These are phyloP conservation scores for Oceanodroma tethys DNA, from an alignment of 2,113 vertebrate species.

Conservation along the genomic window DNA sequence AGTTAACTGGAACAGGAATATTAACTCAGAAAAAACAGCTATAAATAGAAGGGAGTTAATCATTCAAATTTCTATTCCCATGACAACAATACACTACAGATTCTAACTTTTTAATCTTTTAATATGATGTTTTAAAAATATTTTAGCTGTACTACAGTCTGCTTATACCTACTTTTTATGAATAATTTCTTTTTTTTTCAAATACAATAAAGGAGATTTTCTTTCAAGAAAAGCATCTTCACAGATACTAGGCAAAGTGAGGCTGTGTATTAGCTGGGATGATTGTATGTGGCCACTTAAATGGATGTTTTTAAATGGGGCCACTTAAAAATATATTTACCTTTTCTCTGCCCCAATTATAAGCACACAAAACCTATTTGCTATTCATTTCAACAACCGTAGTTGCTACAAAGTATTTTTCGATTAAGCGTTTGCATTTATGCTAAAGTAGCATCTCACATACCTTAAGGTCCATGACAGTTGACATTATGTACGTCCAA, in stretches of 20 bases:
- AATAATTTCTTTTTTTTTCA: neutral
- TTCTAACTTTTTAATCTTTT: neutral
- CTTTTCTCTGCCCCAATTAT: neutral
- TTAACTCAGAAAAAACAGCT: neutral
- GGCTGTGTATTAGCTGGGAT: neutral
- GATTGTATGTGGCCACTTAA: neutral
- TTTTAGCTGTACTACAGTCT: neutral
- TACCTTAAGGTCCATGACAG: neutral
- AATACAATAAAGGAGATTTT: neutral
- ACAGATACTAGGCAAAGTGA: rapidly evolving
- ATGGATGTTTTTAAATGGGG: neutral
- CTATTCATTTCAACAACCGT: neutral
- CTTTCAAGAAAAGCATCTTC: neutral
- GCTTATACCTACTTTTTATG: neutral
- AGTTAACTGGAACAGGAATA: neutral
- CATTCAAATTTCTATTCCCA: neutral
- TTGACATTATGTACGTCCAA: neutral
- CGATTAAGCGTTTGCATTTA: neutral
- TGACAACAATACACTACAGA: neutral
- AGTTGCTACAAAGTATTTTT: neutral
- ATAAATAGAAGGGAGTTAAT: constrained; percentile 44
- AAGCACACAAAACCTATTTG: neutral
- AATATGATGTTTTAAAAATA: neutral
- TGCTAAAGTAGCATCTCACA: neutral
- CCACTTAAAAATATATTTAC: neutral